phyloP scores from a whole-genome alignment of 2,113 vertebrate species.

The Apaloderma vittatum region DNA sequence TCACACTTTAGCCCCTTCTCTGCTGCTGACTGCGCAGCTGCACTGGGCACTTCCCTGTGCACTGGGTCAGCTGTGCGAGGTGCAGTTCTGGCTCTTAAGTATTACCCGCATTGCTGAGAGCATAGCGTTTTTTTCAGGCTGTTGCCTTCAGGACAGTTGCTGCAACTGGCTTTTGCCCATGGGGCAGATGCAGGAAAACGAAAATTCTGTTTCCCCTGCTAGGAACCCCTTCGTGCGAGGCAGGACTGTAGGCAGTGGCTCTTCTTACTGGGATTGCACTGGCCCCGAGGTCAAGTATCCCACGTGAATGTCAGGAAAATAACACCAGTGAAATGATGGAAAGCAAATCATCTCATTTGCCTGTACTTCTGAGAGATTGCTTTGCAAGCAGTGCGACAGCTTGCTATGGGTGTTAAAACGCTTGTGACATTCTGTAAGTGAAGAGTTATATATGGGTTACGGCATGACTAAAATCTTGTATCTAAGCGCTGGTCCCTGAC shows the following conservation, averaged over 20 bases:
- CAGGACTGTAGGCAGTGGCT: not conserved
- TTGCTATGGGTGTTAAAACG: constrained; percentile 6
- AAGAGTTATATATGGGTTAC: not conserved
- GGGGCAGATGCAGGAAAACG: not conserved
- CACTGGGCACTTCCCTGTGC: fast-evolving
- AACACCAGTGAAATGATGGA: not conserved
- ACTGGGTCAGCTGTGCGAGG: fast-evolving
- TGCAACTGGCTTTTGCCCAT: not conserved
- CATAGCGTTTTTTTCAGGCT: not conserved
- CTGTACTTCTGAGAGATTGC: not conserved
- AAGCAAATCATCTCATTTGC: not conserved
- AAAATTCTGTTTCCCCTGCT: not conserved
- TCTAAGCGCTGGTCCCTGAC: not conserved
- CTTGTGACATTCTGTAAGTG: constrained; percentile 4
- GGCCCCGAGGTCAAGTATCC: not conserved
- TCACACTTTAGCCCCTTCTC: not conserved
- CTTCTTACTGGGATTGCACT: not conserved
- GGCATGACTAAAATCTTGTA: not conserved
- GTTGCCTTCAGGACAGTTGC: not conserved
- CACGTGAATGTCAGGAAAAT: not conserved
- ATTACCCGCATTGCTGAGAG: not conserved
- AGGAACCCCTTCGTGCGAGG: not conserved
- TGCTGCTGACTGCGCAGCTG: not conserved
- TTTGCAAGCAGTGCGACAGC: not conserved
- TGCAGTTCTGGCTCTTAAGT: not conserved